Evolutionary conservation across 2,797 vertebrate genomes (phyloP).

Genomic region (Myotis myotis): DNA sequence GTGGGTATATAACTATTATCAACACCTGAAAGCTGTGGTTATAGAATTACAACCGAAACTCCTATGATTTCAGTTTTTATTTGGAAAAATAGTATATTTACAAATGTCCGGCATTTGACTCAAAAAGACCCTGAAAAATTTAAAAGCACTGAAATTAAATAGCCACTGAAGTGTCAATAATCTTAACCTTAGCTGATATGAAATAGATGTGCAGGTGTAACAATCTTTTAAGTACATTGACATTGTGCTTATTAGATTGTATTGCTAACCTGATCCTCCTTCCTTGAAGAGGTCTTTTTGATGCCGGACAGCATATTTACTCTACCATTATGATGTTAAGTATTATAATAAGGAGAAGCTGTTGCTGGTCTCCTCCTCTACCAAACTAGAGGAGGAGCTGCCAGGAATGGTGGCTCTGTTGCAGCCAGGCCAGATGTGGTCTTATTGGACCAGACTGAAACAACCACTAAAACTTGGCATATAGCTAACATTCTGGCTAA

Average conservation of each 20-base stretch:
- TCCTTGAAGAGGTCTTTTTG: neutral
- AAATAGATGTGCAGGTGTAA: neutral
- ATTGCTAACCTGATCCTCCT: neutral
- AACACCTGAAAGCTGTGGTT: neutral
- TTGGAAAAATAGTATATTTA: neutral
- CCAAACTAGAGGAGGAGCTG: neutral
- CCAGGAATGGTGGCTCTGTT: neutral
- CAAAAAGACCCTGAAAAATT: constrained; percentile 38
- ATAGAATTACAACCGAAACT: constrained; percentile 23
- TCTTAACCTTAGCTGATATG: neutral
- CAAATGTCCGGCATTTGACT: constrained; percentile 4
- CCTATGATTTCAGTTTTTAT: constrained; percentile 25
- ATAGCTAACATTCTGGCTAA: neutral
- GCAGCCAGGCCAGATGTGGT: neutral
- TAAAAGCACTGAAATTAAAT: constrained; percentile 10
- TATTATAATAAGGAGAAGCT: neutral
- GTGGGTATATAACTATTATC: neutral
- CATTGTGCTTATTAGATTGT: neutral
- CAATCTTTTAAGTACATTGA: neutral
- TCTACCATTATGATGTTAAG: neutral
- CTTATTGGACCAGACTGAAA: neutral
- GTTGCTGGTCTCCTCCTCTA: neutral
- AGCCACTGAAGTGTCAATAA: neutral
- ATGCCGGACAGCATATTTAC: neutral
- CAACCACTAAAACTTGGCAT: neutral